Evolutionary conservation across 2,113 vertebrate species (phyloP).

Genomic region (Aviceda subcristata): DNA sequence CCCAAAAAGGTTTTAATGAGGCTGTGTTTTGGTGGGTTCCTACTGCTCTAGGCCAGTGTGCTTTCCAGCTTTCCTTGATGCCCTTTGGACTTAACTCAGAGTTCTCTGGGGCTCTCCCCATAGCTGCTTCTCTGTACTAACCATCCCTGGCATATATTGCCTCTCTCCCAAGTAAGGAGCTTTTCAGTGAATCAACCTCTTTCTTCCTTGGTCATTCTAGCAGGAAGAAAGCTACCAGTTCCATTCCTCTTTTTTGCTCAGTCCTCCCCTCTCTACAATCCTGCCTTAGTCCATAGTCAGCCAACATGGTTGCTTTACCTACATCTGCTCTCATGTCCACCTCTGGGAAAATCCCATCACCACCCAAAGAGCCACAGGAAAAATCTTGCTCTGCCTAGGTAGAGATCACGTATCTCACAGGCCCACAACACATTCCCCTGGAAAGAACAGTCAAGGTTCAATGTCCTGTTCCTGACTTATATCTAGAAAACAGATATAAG

Average conservation of each 20-base stretch:
- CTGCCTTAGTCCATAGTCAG: background rate
- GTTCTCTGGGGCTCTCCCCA: background rate
- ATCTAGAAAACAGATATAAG: background rate
- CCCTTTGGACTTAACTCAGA: background rate
- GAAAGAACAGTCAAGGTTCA: background rate
- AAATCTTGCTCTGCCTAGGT: background rate
- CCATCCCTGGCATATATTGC: background rate
- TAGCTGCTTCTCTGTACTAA: background rate
- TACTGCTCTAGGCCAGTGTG: background rate
- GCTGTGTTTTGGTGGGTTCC: background rate
- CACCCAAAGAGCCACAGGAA: background rate
- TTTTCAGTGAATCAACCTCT: background rate
- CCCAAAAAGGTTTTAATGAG: background rate
- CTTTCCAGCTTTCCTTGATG: background rate
- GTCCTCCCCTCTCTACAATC: background rate
- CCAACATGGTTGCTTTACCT: background rate
- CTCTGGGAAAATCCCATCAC: background rate
- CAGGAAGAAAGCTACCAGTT: background rate
- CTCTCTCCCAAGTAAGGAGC: background rate
- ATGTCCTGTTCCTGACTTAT: background rate
- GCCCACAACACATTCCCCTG: rapidly evolving
- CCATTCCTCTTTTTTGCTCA: background rate
- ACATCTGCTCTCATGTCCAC: background rate
- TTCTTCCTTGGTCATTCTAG: background rate
- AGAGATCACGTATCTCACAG: background rate